Evolutionary conservation across 1,140 invertebrate genomes (phyloP), one percentile per base, ranked within the genome.

Genomic region (Bicyclus anynana): DNA sequence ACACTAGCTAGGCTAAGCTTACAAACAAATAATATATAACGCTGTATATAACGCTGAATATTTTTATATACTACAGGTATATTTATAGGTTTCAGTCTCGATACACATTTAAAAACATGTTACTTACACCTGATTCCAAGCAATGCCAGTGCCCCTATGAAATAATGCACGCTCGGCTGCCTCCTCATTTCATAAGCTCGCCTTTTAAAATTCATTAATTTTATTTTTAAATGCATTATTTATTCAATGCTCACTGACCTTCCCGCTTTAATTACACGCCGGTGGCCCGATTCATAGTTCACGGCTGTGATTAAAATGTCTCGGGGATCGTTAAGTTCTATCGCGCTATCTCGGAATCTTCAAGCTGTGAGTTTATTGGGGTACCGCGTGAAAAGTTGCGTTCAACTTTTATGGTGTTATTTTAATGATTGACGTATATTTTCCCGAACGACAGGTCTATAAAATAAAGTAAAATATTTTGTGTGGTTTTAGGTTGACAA

Each of bases 271-370:
- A 85, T 85, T 83, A 80, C 65, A 72, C 61, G 63, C 60, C 69
- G 59, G 63, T 74, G 64, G 68, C 64, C 62, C 57, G 75, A 74
- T 79, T 78, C 84, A 87, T 86, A 87, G 84, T 87, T 87, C 84
- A 87, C 84, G 82, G 84, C 74, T 81, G 69, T 83, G 78, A 84
- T 84, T 84, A 86, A 78, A 83, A 76, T 79, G 77, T 84, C 79
- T 81, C 62, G 71, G 48, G 47, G 44, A 70, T 74, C 73, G 62
- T 80, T 76, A 79, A 80, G 75, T 69, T 78, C 75, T 80, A 72
- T 68, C 68, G 60, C 59, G 52, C 64, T 80, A 83, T 84, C 80
- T 59, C 27, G 44, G 58, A 62, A 84, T 85, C 81, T 82, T 59
- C 55, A 66, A 72, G 59, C 66, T 53, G 57, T 65, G 49, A 53